Percentiles rank a stretch among this genome's conserved stretches.
Evolutionary conservation across 2,113 vertebrate genomes (phyloP).

Genomic region (Nothocercus julius): DNA sequence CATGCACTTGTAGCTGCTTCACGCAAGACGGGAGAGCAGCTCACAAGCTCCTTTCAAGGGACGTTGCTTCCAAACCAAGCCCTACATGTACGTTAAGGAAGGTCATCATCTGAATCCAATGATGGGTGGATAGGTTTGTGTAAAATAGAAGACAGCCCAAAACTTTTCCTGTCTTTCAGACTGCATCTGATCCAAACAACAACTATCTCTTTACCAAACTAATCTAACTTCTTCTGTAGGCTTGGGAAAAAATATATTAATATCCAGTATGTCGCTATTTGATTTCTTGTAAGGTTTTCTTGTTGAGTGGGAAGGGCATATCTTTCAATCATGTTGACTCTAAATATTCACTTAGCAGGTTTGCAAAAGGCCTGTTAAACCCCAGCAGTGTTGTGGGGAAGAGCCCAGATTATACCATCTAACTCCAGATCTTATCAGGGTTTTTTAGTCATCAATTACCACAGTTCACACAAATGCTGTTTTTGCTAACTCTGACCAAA

Average conservation of each 20-base stretch:
- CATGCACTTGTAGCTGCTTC: background rate
- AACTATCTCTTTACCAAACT: background rate
- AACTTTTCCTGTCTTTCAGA: background rate
- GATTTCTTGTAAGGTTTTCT: background rate
- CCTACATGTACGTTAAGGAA: conserved; percentile 16
- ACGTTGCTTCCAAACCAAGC: conserved; percentile 20
- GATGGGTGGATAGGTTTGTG: background rate
- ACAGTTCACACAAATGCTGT: background rate
- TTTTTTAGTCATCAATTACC: background rate
- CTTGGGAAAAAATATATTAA: background rate
- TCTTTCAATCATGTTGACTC: background rate
- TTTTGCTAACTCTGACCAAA: conserved; percentile 40
- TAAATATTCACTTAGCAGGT: background rate
- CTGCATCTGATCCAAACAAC: background rate
- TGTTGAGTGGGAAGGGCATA: background rate
- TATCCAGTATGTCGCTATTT: background rate
- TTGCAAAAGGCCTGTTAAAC: conserved; percentile 6
- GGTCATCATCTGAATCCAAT: background rate
- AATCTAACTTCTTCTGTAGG: background rate
- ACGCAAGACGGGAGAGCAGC: background rate
- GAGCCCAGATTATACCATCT: background rate
- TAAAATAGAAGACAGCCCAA: background rate
- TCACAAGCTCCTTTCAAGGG: conserved; percentile 45
- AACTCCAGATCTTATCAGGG: background rate
- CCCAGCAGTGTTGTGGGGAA: background rate